Percentiles rank a stretch among this genome's conserved stretches.
Evolutionary conservation across 2,888 invertebrate genomes (phyloP).

Genomic region (Coleophora flavipennella): DNA sequence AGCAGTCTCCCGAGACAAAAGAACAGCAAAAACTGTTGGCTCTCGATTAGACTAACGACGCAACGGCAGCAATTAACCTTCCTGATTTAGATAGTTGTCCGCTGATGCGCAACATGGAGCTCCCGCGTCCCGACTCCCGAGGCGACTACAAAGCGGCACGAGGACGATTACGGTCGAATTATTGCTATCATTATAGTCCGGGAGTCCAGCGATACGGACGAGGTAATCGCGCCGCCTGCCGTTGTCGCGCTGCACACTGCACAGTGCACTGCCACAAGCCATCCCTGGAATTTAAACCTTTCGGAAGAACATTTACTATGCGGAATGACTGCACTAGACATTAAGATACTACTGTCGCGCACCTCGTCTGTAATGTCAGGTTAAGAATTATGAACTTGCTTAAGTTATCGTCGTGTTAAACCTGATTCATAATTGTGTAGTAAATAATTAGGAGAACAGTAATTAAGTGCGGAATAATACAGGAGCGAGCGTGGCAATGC

Average conservation of each 20-base stretch:
- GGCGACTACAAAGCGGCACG: conserved; percentile 60
- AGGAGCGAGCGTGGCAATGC: conserved; percentile 3
- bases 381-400: neutral
- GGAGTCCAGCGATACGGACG: conserved; percentile 31
- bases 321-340: conserved; percentile 8
- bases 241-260: conserved; percentile 36
- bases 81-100: conserved; percentile 58
- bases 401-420: neutral
- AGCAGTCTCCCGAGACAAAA: conserved; percentile 1
- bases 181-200: conserved; percentile 63
- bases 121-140: conserved; percentile 58
- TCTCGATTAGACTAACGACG: conserved; percentile 38
- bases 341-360: neutral
- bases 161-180: conserved; percentile 67
- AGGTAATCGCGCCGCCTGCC: conserved; percentile 42
- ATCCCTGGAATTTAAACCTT: conserved; percentile 11
- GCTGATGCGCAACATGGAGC: conserved; percentile 60
- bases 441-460: neutral
- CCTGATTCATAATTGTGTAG: neutral
- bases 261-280: no score
- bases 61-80: conserved; percentile 47
- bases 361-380: neutral
- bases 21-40: conserved; percentile 17
- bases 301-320: conserved; percentile 12
- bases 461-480: neutral